Evolutionary conservation across 2,888 invertebrate genomes (phyloP), one percentile per base, ranked within the genome.

Genomic region (Lobophora halterata): DNA sequence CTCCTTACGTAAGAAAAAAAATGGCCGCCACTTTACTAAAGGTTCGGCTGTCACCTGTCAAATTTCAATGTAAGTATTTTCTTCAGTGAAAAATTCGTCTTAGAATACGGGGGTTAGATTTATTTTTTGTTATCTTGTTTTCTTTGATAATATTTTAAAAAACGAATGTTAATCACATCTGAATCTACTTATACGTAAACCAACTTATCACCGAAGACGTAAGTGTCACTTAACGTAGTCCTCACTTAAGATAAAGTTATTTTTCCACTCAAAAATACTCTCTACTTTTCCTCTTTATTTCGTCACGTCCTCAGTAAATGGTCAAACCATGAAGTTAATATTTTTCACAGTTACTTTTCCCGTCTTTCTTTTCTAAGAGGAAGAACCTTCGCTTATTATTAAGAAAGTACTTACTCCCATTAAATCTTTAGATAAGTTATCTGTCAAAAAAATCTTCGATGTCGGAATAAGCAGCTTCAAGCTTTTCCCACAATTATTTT

Each of bases 171-270:
- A 36, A 29, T 20, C 20, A 20, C 25, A 26, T 12, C 23, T 20
- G 37, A 34, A 38, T 39, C 31, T 28, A 32, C 36, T 32, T 29
- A 45, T 23, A 39, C 38, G 32, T 10, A 39, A 37, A 33, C 6
- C 24, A n/a, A n/a, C n/a, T n/a, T n/a, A n/a, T 25, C 16, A 18
- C 25, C 14, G 18, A 40, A 34, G 21, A 36, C 35, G 21, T 29
- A 39, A 45, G 45, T 39, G 45, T 32, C 39, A 34, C 40, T 43
- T 37, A 43, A 34, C 13, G 20, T 31, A 29, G 31, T 39, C 39
- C 35, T 40, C 31, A 31, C 34, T 38, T 35, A 38, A 28, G 31
- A 44, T 42, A 32, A 42, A 17, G 34, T 45, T 45, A 39, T 40
- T 28, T 44, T 39, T 36, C 28, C 25, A 31, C 36, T 45, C 35